Evolutionary conservation across 2,797 vertebrate species (phyloP).

Genomic region (Limosa lapponica): DNA sequence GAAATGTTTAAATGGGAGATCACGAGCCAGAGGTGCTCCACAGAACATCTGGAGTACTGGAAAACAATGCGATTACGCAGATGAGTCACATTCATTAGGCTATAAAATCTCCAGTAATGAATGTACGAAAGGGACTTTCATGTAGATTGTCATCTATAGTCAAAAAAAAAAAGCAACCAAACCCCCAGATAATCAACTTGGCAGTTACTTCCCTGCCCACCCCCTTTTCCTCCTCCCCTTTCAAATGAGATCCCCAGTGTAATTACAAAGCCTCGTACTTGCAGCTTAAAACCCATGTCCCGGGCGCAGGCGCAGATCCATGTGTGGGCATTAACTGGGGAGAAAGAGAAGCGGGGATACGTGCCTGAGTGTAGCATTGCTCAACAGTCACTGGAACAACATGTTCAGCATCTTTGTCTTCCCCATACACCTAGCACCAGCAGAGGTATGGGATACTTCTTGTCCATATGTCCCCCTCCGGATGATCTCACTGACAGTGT

Average conservation of each 20-base stretch:
- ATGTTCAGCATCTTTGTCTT: background rate
- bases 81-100: slow-evolving; percentile 79
- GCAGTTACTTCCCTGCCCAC: background rate
- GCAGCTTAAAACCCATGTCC: background rate
- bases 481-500: background rate
- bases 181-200: slow-evolving; percentile 27
- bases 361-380: background rate
- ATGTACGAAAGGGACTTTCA: slow-evolving; percentile 64
- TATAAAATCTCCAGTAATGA: slow-evolving; percentile 78
- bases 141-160: slow-evolving; percentile 66
- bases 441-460: background rate
- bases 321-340: background rate
- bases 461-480: background rate
- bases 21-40: slow-evolving; percentile 77
- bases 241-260: slow-evolving; percentile 20
- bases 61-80: slow-evolving; percentile 79
- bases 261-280: background rate
- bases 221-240: background rate
- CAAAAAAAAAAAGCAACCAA: background rate
- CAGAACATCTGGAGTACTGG: slow-evolving; percentile 81
- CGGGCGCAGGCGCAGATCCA: background rate
- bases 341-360: background rate
- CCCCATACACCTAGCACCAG: background rate
- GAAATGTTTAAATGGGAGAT: slow-evolving; percentile 76
- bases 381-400: background rate